These are phyloP conservation scores for Chlorops oryzae DNA, from an alignment of 1,140 invertebrate species.

Conservation along the genomic window DNA sequence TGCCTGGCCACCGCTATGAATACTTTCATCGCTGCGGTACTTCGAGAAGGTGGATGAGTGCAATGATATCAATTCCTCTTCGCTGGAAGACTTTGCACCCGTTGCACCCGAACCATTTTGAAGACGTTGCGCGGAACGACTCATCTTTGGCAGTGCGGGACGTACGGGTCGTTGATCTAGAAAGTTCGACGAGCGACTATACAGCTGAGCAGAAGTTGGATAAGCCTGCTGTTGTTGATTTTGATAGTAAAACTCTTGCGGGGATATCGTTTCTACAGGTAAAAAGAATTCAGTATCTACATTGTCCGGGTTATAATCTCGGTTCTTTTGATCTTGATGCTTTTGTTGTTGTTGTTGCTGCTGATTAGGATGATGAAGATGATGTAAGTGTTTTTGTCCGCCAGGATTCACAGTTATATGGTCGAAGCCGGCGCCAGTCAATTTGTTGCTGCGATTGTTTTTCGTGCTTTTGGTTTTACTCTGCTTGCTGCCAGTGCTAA, in stretches of 20 bases:
- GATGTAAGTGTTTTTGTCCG: too few relatives aligned
- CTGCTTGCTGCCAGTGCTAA: constrained; percentile 10
- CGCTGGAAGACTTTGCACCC: constrained; percentile 63
- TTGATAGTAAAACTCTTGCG: constrained; percentile 43
- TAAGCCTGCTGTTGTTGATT: constrained; percentile 24
- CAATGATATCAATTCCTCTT: constrained; percentile 60
- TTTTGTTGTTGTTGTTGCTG: constrained; percentile 9
- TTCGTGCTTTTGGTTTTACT: constrained; percentile 31
- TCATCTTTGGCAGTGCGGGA: constrained; percentile 11
- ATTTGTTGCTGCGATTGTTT: constrained; percentile 46
- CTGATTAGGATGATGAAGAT: too few relatives aligned
- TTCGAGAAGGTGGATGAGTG: constrained; percentile 58
- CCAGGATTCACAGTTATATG: constrained; percentile 47
- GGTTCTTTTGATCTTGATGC: too few relatives aligned
- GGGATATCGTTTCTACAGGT: constrained; percentile 51
- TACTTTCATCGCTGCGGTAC: constrained; percentile 62
- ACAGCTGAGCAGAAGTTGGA: constrained; percentile 6
- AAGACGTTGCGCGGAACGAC: constrained; percentile 27
- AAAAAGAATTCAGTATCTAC: constrained; percentile 52
- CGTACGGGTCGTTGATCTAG: constrained; percentile 46
- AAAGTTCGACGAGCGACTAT: constrained; percentile 43
- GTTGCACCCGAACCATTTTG: too few relatives aligned
- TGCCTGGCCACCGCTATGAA: constrained; percentile 54
- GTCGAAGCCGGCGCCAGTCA: constrained; percentile 48
- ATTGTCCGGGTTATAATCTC: too few relatives aligned